Conservation (phyloP, 1,140 invertebrate species). For the Heliconius hewitsoni region DNA sequence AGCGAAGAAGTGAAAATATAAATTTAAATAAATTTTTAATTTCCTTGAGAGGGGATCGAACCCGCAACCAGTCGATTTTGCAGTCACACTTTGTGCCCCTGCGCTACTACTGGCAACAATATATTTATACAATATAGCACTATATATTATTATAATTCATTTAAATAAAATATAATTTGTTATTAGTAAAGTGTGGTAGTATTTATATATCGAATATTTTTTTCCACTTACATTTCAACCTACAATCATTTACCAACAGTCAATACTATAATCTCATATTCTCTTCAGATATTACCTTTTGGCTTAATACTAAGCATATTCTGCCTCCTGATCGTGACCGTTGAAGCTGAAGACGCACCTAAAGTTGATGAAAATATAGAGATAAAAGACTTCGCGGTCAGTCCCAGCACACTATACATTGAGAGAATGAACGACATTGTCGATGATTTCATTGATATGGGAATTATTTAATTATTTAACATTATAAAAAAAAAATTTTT, state of each 20-base stretch:
- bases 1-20: no score
- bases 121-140: no score
- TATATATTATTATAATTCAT: no score
- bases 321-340: constrained; percentile 47
- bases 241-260: no score
- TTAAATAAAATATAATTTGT: no score
- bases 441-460: constrained; percentile 48
- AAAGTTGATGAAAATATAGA: constrained; percentile 37
- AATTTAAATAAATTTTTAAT: no score
- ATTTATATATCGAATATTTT: background rate
- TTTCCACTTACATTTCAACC: background rate
- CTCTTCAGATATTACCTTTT: constrained; percentile 51
- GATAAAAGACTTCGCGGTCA: constrained; percentile 40
- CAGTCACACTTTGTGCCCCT: no score
- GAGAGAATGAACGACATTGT: constrained; percentile 51
- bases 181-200: no score
- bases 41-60: no score
- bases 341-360: constrained; percentile 46
- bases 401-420: constrained; percentile 43
- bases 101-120: no score
- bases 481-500: no score
- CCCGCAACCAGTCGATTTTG: no score
- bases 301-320: constrained; percentile 45
- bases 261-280: background rate
- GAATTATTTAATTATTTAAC: constrained; percentile 27